Percentiles rank a stretch among this genome's conserved stretches.
Conservation (phyloP, 2,888 invertebrate species). For the Galeopsomyia nigrocyanea region DNA sequence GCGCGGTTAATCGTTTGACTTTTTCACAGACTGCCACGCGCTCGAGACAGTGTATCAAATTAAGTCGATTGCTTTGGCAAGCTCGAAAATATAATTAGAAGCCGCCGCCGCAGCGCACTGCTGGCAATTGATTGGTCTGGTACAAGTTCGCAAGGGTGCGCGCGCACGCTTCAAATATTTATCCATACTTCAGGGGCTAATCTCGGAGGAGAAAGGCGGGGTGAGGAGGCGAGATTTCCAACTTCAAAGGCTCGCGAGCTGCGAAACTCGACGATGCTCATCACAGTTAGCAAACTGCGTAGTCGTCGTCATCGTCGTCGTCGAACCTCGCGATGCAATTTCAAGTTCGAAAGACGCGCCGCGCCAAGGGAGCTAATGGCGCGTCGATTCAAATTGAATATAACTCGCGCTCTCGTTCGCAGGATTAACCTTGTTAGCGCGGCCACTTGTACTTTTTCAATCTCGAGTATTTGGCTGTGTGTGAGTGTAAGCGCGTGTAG, state of each 20-base stretch:
- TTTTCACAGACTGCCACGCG: too few relatives aligned
- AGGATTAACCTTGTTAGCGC: constrained; percentile 36
- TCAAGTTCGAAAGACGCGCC: constrained; percentile 30
- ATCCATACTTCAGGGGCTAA: constrained; percentile 33
- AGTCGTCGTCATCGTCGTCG: constrained; percentile 24
- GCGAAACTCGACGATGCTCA: constrained; percentile 12
- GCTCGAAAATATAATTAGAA: too few relatives aligned
- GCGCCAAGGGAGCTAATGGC: constrained; percentile 26
- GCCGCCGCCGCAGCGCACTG: too few relatives aligned
- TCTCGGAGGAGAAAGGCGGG: not conserved
- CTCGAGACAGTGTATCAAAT: too few relatives aligned
- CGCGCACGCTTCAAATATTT: constrained; percentile 37
- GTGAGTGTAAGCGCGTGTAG: not conserved
- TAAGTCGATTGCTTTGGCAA: too few relatives aligned
- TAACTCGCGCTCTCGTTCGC: constrained; percentile 23
- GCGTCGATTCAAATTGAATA: constrained; percentile 45
- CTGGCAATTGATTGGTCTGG: too few relatives aligned
- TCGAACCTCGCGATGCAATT: constrained; percentile 36
- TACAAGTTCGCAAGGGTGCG: too few relatives aligned
- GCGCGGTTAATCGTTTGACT: too few relatives aligned
- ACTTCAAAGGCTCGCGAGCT: constrained; percentile 34
- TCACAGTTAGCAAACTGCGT: constrained; percentile 35
- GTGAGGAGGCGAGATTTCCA: not conserved
- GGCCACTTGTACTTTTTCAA: constrained; percentile 34
- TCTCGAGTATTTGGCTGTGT: not conserved